Evolutionary conservation across 2,113 vertebrate genomes (phyloP).

Genomic region (Rafetus swinhoei): DNA sequence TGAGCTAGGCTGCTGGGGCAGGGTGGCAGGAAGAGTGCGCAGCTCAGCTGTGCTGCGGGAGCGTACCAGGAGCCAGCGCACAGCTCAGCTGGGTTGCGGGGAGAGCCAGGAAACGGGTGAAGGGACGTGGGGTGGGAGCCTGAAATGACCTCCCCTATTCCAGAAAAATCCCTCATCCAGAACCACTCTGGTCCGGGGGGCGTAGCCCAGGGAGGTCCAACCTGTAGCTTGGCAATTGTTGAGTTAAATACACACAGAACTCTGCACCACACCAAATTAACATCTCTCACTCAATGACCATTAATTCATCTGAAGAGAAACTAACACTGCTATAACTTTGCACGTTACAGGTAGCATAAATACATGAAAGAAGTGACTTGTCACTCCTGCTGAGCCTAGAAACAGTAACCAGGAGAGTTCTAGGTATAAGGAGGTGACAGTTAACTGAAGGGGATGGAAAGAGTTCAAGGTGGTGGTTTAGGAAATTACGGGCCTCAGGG

Average conservation of each 20-base stretch:
- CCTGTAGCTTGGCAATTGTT: not conserved
- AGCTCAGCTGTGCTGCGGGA: too few relatives aligned
- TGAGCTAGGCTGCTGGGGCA: too few relatives aligned
- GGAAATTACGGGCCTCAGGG: not conserved
- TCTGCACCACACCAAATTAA: not conserved
- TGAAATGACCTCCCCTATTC: too few relatives aligned
- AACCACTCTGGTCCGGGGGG: too few relatives aligned
- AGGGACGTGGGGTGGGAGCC: too few relatives aligned
- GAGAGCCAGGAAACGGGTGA: too few relatives aligned
- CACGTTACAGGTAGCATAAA: not conserved
- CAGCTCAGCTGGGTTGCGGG: too few relatives aligned
- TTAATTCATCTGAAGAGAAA: fast-evolving
- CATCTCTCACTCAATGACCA: not conserved
- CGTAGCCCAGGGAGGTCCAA: too few relatives aligned
- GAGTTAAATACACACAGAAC: not conserved
- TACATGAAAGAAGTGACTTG: not conserved
- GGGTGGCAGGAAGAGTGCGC: too few relatives aligned
- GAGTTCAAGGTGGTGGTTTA: not conserved
- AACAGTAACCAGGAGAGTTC: not conserved
- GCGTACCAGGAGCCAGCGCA: too few relatives aligned
- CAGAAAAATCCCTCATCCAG: too few relatives aligned
- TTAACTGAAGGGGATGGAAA: not conserved
- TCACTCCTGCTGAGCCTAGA: not conserved
- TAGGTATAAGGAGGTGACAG: not conserved
- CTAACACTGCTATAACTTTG: fast-evolving